phyloP scores from a whole-genome alignment of 2,797 vertebrate genomes.

The Triplophysa bombifrons region DNA sequence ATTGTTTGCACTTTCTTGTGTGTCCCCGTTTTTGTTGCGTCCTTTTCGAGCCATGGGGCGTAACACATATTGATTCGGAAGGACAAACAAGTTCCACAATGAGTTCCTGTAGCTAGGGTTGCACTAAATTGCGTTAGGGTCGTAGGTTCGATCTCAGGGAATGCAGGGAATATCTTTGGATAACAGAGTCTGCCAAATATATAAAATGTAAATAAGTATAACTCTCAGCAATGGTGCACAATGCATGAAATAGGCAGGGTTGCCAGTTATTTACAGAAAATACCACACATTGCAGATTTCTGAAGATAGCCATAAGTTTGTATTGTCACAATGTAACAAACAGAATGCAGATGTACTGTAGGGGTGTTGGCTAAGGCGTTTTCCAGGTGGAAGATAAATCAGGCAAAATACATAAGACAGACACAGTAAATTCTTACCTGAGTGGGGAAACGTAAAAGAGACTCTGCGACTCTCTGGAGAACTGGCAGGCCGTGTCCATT shows the following conservation, averaged over 20 bases:
- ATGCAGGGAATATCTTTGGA: too few relatives aligned
- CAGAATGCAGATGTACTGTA: not conserved
- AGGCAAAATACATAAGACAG: not conserved
- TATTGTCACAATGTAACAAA: constrained; percentile 7
- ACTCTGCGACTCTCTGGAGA: constrained; percentile 82
- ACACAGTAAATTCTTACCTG: constrained; percentile 72
- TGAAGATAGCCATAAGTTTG: constrained; percentile 1
- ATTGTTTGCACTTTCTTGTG: too few relatives aligned
- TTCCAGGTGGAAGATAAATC: constrained; percentile 1
- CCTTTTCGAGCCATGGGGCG: too few relatives aligned
- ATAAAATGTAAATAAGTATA: not conserved
- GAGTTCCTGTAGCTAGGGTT: too few relatives aligned
- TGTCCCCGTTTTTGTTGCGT: too few relatives aligned
- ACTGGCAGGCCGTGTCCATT: constrained; percentile 69
- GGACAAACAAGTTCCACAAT: not conserved
- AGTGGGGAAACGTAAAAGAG: constrained; percentile 82
- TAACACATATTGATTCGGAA: not conserved
- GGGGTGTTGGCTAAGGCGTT: not conserved
- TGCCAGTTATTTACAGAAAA: not conserved
- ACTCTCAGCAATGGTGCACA: constrained; percentile 5
- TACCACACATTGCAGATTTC: constrained; percentile 17
- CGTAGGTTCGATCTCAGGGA: too few relatives aligned
- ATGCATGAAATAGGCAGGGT: not conserved
- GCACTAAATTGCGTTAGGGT: too few relatives aligned
- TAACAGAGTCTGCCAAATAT: too few relatives aligned